These are phyloP conservation scores for Smittia aterrima DNA, from an alignment of 2,888 invertebrate species.

Conservation along the genomic window DNA sequence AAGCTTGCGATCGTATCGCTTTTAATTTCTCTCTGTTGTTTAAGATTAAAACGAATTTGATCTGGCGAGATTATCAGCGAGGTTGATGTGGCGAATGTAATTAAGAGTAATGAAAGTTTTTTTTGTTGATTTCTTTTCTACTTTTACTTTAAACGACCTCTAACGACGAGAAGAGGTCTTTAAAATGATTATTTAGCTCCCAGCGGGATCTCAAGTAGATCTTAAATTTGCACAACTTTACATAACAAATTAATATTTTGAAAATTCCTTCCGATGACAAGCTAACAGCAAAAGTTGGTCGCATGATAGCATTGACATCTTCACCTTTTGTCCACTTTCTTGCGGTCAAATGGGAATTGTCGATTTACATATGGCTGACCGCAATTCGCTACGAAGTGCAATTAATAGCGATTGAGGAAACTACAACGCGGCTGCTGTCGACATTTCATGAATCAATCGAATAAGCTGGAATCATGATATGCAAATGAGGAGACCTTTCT, in stretches of 20 bases:
- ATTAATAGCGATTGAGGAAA: neutral
- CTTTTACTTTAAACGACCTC: slow-evolving; percentile 1
- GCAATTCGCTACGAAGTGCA: neutral
- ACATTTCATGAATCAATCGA: slow-evolving; percentile 4
- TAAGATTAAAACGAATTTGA: too few relatives aligned
- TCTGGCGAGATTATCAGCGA: neutral
- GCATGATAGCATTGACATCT: neutral
- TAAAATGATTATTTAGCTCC: neutral
- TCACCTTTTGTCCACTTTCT: neutral
- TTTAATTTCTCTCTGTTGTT: too few relatives aligned
- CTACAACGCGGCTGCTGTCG: neutral
- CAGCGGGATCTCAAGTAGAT: neutral
- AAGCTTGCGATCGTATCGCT: too few relatives aligned
- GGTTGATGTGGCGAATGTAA: slow-evolving; percentile 3
- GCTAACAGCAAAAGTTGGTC: neutral
- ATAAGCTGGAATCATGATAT: neutral
- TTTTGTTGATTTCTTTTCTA: neutral
- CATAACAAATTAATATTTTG: neutral
- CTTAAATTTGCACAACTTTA: neutral
- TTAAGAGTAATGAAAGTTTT: slow-evolving; percentile 5
- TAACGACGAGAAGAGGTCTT: too few relatives aligned
- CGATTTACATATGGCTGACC: neutral
- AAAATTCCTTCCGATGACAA: neutral
- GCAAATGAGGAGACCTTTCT: neutral
- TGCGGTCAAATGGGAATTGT: neutral